phyloP scores from a whole-genome alignment of 2,888 invertebrate species.

The Melolontha melolontha region DNA sequence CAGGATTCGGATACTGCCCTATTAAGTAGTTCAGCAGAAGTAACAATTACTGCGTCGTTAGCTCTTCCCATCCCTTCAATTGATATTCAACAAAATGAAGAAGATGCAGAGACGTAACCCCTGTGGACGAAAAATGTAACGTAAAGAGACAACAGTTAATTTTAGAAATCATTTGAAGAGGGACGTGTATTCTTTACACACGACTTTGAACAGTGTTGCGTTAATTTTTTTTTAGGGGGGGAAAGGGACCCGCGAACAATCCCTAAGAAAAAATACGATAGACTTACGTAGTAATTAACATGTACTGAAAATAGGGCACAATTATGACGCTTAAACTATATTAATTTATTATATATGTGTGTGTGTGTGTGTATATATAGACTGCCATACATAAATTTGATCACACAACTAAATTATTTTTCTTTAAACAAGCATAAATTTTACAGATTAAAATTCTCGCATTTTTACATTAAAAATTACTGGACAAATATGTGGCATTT shows the following conservation, averaged over 20 bases:
- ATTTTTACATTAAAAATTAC: too few relatives aligned
- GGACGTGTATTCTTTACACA: too few relatives aligned
- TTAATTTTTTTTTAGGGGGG: background rate
- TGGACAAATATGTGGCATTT: too few relatives aligned
- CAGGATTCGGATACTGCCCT: slow-evolving; percentile 51
- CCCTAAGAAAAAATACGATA: too few relatives aligned
- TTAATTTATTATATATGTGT: slow-evolving; percentile 15
- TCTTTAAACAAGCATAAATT: too few relatives aligned
- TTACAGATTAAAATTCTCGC: too few relatives aligned
- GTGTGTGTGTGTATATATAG: background rate
- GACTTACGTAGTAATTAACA: slow-evolving; percentile 43
- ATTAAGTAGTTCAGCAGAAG: slow-evolving; percentile 64
- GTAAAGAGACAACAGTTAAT: too few relatives aligned
- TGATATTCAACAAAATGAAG: slow-evolving; percentile 33
- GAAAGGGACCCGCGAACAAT: too few relatives aligned
- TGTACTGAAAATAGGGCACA: slow-evolving; percentile 60
- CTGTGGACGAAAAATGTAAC: background rate
- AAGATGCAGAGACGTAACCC: slow-evolving; percentile 26
- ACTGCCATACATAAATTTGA: too few relatives aligned
- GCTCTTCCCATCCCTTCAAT: slow-evolving; percentile 44
- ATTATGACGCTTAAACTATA: slow-evolving; percentile 59
- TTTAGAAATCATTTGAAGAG: too few relatives aligned
- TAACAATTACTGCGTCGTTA: slow-evolving; percentile 60
- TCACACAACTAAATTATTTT: too few relatives aligned
- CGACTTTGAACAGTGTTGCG: background rate